Conservation (phyloP, 1,140 invertebrate genomes). For the Elysia chlorotica region DNA sequence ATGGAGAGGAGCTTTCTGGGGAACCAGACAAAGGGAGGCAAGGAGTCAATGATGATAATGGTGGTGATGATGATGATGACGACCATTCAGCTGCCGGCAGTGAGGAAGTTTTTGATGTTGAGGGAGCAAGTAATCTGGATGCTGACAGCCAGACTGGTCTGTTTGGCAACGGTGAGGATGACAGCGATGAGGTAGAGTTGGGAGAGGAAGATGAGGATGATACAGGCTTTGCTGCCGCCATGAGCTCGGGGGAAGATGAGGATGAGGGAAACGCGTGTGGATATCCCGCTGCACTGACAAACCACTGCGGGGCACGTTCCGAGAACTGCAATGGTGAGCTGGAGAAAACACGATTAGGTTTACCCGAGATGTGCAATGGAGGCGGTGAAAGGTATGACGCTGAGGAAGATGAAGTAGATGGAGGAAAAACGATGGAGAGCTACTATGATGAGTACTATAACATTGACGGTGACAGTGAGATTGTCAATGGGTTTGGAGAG, state of each 20-base stretch:
- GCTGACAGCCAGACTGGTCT: slow-evolving; percentile 4
- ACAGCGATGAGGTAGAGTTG: slow-evolving; percentile 22
- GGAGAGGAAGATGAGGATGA: slow-evolving; percentile 9
- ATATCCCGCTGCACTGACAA: not conserved
- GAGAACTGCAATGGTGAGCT: too few relatives aligned
- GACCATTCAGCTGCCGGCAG: not conserved
- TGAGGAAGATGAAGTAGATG: not conserved
- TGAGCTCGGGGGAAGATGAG: not conserved
- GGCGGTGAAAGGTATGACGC: not conserved
- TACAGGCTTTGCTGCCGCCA: not conserved
- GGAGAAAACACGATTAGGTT: too few relatives aligned
- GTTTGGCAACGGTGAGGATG: slow-evolving; percentile 16
- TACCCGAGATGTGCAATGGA: too few relatives aligned
- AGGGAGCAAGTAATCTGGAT: slow-evolving; percentile 1
- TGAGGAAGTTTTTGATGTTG: slow-evolving; percentile 5
- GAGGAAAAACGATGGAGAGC: not conserved
- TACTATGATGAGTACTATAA: slow-evolving; percentile 23
- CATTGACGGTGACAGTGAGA: slow-evolving; percentile 12
- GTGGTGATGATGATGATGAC: not conserved
- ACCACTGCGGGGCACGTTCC: too few relatives aligned
- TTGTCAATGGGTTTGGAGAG: not conserved
- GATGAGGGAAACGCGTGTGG: not conserved
- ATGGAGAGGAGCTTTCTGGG: not conserved
- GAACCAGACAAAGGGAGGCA: not conserved
- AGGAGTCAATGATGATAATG: not conserved